Evolutionary conservation across 2,888 invertebrate genomes (phyloP), one percentile per base, ranked within the genome.

Genomic region (Coleophora flavipennella): DNA sequence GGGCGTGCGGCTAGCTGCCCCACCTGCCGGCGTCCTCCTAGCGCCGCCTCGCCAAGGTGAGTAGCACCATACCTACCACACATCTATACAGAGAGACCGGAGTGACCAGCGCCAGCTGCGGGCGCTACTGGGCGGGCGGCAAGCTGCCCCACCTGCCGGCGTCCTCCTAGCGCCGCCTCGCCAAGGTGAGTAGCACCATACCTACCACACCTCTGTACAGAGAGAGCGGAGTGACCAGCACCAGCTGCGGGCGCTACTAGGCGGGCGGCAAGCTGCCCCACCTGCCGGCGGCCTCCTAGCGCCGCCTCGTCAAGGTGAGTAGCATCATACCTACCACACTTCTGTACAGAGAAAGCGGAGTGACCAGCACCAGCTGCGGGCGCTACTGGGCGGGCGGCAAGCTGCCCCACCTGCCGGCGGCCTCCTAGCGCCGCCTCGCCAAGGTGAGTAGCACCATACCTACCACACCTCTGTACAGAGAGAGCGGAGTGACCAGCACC

Each of bases 161-260:
- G 44, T 79, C 84, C 62, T 86, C 85, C 83, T 80, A 83, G 80
- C 83, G 78, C 58, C 80, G 77, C 53, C 79, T 81, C 62, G 77
- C 79, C 59, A 84, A 83, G 79, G 83, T 83, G 50, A 7, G 25
- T 12, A 1, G 44, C 59, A 67, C 7, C 6, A n/a, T n/a, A n/a
- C n/a, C n/a, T n/a, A n/a, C n/a, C n/a, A n/a, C n/a, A n/a, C n/a
- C n/a, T n/a, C n/a, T n/a, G n/a, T n/a, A n/a, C 11, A 43, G 35
- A 54, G 47, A 56, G 45, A 9, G 51, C 48, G 45, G 48, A 41
- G 12, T 40, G 42, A 37, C 35, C 52, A 53, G 53, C 42, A 57
- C 59, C 36, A 54, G 49, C 41, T 41, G 50, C 48, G 50, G 49
- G 55, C 57, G 49, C 47, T 78, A 73, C 67, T 78, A 78, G 77